phyloP scores from a whole-genome alignment of 2,797 vertebrate species.

The Sarcophilus harrisii region DNA sequence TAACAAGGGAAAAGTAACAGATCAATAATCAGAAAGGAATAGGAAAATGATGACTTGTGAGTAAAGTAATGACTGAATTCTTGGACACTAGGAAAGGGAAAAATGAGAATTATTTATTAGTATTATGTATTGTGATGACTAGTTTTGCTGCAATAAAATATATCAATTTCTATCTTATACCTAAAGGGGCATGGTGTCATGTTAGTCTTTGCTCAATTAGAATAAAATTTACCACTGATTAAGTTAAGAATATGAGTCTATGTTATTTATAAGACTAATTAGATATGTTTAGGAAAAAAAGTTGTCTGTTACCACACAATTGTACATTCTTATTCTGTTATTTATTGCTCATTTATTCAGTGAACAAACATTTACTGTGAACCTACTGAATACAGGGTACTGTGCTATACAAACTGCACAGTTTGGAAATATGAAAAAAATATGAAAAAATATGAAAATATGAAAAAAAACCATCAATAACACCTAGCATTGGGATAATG shows the following conservation, averaged over 20 bases:
- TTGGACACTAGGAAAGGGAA: neutral
- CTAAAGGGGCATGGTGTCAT: neutral
- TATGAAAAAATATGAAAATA: no score
- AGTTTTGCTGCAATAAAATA: neutral
- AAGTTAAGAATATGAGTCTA: neutral
- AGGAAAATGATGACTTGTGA: neutral
- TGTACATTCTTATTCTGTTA: neutral
- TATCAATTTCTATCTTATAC: neutral
- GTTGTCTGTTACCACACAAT: neutral
- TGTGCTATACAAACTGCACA: neutral
- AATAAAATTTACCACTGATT: neutral
- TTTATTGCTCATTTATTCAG: neutral
- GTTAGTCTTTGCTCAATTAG: neutral
- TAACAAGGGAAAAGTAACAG: no score
- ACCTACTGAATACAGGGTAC: neutral
- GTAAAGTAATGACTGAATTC: neutral
- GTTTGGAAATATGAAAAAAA: neutral
- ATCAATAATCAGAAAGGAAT: neutral
- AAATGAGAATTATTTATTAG: neutral
- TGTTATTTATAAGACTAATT: neutral
- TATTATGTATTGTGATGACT: neutral
- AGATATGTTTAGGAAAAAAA: neutral
- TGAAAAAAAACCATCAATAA: neutral
- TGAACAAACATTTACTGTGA: neutral
- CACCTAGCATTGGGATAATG: neutral